These are phyloP conservation scores for Melanotaenia parkinsoni DNA, from an alignment of 2,797 vertebrate species.

Conservation along the genomic window DNA sequence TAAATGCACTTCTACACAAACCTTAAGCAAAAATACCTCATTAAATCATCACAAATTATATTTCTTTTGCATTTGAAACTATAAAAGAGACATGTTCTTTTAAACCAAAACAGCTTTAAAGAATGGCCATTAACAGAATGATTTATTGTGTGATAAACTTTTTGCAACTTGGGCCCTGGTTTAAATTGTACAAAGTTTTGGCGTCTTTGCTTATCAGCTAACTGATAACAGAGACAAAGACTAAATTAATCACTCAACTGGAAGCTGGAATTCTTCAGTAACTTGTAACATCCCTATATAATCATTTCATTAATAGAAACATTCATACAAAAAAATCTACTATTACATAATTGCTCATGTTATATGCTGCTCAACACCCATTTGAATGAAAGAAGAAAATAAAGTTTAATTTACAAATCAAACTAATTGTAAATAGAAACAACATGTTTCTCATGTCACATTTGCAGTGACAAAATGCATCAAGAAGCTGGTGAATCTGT, in stretches of 20 bases:
- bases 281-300: neutral
- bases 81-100: neutral
- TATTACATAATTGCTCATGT: too few relatives aligned
- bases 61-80: constrained; percentile 2
- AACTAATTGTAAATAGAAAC: neutral
- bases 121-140: constrained; percentile 7
- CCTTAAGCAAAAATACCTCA: neutral
- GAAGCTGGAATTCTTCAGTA: constrained; percentile 24
- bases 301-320: neutral
- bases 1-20: neutral
- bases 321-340: neutral
- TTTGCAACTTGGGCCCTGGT: constrained; percentile 25
- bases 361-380: too few relatives aligned
- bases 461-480: neutral
- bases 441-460: neutral
- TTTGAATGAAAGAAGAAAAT: neutral
- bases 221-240: constrained; percentile 24
- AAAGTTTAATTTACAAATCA: neutral
- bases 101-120: constrained; percentile 24
- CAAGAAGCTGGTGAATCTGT: neutral
- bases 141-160: constrained; percentile 27
- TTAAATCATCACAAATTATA: constrained; percentile 2
- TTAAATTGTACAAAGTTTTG: constrained; percentile 28
- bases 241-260: constrained; percentile 18
- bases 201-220: constrained; percentile 32